Percentiles rank a stretch among this genome's conserved stretches.
These are phyloP conservation scores for Pterocles burchelli DNA, from an alignment of 2,113 vertebrate genomes.

Conservation along the genomic window DNA sequence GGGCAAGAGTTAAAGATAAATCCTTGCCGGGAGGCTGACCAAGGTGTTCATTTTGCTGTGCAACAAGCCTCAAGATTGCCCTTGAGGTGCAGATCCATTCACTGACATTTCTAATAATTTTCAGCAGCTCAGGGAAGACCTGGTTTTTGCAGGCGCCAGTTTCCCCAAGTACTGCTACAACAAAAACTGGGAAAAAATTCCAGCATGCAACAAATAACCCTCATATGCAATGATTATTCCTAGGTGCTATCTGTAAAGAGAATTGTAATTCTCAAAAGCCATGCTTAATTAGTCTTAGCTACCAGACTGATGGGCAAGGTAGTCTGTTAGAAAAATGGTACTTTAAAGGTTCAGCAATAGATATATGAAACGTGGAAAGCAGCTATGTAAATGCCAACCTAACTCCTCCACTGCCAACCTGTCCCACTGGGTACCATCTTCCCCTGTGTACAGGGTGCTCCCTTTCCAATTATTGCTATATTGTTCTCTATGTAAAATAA, in stretches of 20 bases:
- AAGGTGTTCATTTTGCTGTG: background rate
- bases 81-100: background rate
- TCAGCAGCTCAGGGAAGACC: background rate
- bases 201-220: background rate
- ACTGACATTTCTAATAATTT: background rate
- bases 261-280: background rate
- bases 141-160: background rate
- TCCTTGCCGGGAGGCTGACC: background rate
- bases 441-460: background rate
- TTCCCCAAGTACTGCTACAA: background rate
- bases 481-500: constrained; percentile 28
- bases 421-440: background rate
- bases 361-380: background rate
- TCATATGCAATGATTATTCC: background rate
- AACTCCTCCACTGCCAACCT: background rate
- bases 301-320: background rate
- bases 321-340: background rate
- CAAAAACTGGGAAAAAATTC: background rate
- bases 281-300: background rate
- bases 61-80: background rate
- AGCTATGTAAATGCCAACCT: background rate
- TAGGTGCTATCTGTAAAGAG: background rate
- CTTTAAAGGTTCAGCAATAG: background rate
- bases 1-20: background rate
- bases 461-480: constrained; percentile 6